These are phyloP conservation scores for Erynnis tages DNA, from an alignment of 2,888 invertebrate species.

Conservation along the genomic window DNA sequence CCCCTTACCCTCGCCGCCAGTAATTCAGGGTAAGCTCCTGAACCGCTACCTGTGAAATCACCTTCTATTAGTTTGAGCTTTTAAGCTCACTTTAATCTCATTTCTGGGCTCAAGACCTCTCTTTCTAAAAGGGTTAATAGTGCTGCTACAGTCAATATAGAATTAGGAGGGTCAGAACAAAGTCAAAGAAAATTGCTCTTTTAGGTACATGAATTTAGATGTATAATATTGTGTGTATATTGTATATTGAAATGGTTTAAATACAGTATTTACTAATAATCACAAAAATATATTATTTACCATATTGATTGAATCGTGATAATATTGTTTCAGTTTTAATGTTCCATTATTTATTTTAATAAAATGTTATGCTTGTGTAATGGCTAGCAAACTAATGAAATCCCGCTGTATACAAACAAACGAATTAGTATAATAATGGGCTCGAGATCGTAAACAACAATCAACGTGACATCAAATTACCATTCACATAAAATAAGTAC, in stretches of 20 bases:
- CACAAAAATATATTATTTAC: no score
- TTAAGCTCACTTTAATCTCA: constrained; percentile 20
- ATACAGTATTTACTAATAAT: no score
- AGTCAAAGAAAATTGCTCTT: background rate
- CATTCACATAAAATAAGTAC: constrained; percentile 8
- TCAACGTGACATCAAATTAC: constrained; percentile 21
- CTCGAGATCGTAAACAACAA: constrained; percentile 19
- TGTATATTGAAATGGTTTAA: no score
- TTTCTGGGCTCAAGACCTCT: background rate
- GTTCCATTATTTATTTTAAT: background rate
- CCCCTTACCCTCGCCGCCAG: constrained; percentile 35
- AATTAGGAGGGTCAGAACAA: background rate
- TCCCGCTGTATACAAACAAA: constrained; percentile 2
- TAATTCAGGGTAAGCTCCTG: constrained; percentile 35
- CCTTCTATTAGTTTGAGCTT: constrained; percentile 27
- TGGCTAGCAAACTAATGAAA: background rate
- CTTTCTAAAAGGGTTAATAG: constrained; percentile 11
- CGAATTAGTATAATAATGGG: background rate
- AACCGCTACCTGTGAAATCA: constrained; percentile 25
- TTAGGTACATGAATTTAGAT: background rate
- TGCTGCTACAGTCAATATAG: background rate
- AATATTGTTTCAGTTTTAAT: no score
- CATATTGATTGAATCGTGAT: no score
- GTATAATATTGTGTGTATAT: no score
- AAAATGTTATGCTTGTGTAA: background rate